Evolutionary conservation across 2,113 vertebrate genomes (phyloP).

Genomic region (Pterophyllum scalare): DNA sequence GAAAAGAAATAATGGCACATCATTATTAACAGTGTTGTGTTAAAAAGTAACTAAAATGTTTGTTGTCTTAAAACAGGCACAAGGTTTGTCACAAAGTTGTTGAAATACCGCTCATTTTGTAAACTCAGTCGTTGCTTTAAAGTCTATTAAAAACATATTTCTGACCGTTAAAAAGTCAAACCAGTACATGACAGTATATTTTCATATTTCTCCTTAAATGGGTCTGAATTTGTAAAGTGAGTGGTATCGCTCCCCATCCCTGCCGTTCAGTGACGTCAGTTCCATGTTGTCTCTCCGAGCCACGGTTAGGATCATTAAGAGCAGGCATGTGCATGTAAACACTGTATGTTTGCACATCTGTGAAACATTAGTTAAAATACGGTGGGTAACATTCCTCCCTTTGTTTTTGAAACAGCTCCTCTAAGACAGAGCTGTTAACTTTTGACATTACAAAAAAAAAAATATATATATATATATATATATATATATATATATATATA

Average conservation of each 20-base stretch:
- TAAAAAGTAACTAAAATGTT: not conserved
- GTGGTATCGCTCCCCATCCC: not conserved
- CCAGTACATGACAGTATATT: too few relatives aligned
- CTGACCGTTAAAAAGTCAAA: not conserved
- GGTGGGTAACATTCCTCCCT: not conserved
- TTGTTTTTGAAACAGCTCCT: not conserved
- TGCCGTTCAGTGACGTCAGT: not conserved
- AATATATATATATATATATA: too few relatives aligned
- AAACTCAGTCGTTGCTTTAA: not conserved
- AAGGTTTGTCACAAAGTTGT: not conserved
- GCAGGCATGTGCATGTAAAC: conserved; percentile 66
- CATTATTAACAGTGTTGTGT: conserved; percentile 8
- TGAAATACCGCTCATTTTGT: not conserved
- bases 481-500: too few relatives aligned
- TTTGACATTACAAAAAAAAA: not conserved
- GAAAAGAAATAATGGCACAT: not conserved
- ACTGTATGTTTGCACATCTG: conserved; percentile 8
- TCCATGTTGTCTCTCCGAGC: conserved; percentile 1
- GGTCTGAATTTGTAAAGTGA: conserved; percentile 31
- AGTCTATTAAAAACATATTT: not conserved
- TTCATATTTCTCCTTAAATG: not conserved
- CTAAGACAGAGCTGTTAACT: not conserved
- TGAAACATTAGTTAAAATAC: not conserved
- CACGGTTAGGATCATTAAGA: not conserved
- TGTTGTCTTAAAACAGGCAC: not conserved